phyloP scores from a whole-genome alignment of 2,888 invertebrate species.

The Rhingia campestris region DNA sequence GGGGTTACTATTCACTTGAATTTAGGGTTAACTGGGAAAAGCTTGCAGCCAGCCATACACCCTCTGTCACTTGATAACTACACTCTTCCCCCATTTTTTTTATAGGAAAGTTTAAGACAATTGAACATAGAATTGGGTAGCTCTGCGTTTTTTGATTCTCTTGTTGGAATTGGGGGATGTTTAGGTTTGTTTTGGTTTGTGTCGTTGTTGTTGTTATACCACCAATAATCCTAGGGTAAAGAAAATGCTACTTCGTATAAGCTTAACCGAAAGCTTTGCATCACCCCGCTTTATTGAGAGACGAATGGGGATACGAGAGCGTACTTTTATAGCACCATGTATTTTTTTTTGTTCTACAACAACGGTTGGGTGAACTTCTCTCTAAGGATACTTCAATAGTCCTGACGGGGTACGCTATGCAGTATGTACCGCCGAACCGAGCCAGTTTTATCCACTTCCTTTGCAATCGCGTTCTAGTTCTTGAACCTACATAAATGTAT shows the following conservation, averaged over 20 bases:
- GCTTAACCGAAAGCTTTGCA: slow-evolving; percentile 29
- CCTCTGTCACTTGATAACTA: neutral
- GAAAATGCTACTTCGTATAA: slow-evolving; percentile 3
- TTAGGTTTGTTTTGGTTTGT: slow-evolving; percentile 6
- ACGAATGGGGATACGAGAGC: slow-evolving; percentile 34
- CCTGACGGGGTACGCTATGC: slow-evolving; percentile 70
- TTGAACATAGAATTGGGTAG: neutral
- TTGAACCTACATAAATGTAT: neutral
- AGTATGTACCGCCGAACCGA: slow-evolving; percentile 68
- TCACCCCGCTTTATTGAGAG: neutral
- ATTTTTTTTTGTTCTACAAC: slow-evolving; percentile 21
- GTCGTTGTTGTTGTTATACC: neutral
- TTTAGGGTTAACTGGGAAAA: slow-evolving; percentile 41
- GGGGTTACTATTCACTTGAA: slow-evolving; percentile 57
- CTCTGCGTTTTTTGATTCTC: neutral
- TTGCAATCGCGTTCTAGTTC: slow-evolving; percentile 66
- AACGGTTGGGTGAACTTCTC: slow-evolving; percentile 37
- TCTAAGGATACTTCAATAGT: slow-evolving; percentile 61
- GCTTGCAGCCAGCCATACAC: slow-evolving; percentile 23
- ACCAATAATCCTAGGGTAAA: neutral
- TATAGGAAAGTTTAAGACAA: slow-evolving; percentile 65
- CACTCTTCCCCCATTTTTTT: neutral
- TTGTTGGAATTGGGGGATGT: slow-evolving; percentile 25
- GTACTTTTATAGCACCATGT: slow-evolving; percentile 66
- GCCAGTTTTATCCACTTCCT: slow-evolving; percentile 55